Base-by-base conservation (phyloP, 64 coral and sea anemone genomes). In the Orbicella faveolata region DNA sequence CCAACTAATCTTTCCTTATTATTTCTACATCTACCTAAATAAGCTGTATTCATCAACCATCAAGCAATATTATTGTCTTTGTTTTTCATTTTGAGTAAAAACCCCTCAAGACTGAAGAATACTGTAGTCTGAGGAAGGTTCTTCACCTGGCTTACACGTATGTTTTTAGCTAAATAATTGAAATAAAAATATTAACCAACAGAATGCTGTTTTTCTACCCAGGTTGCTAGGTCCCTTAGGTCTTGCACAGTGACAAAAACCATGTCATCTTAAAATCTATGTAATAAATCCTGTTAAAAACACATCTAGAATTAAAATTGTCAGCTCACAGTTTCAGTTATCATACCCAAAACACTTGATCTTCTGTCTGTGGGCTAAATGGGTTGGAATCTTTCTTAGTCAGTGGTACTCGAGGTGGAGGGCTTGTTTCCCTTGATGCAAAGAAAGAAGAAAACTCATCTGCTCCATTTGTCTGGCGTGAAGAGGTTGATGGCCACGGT, bases 391-490 rank as follows among this genome's bases (percentile, higher is more conserved):
- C 82, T 66, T 72, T 85, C 82, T 73, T 85, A 13, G 63, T 85
- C 65, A 85, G 65, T 23, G 63, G 82, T 53, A 6, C 13, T 18
- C 65, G 65, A 4, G 64, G 41, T 30, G 95, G 95, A 18, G 92
- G 87, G 57, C 88, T 75, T 57, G 83, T 78, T 52, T 89, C 88
- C 15, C 83, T 88, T n/a, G 92, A 77, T 44, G 88, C 88, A 86
- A 94, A 72, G 37, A 53, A 66, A 34, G 92, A 90, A 17, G 88
- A 89, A 67, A 97, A 91, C 20, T 97, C 88, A 67, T 96, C 91
- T 30, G 90, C 89, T 68, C 87, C 88, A 77, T 62, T 89, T 74
- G 77, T 66, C 15, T 41, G 10, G 15, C 48, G 63, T 79, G 66
- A 7, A 44, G 79, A 55, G 41, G 52, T 73, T 79, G 77, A 19